These are phyloP conservation scores for Agrochola lota DNA, from an alignment of 2,888 invertebrate species.

Conservation along the genomic window DNA sequence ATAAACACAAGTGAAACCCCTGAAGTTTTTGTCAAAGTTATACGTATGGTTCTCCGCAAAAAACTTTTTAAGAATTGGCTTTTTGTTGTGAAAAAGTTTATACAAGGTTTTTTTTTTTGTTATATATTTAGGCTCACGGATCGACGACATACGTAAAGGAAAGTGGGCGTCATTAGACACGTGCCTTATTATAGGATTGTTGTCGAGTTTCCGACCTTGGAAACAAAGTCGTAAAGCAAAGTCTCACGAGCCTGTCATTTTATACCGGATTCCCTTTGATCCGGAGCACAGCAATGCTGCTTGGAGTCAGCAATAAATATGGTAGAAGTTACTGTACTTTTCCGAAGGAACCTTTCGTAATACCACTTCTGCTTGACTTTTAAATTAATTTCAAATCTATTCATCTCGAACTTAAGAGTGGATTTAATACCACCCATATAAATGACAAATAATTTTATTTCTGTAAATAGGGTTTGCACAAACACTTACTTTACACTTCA, in stretches of 20 bases:
- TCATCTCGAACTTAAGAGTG: background rate
- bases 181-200: background rate
- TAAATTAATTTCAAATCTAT: background rate
- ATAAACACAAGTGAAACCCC: slow-evolving; percentile 21
- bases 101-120: background rate
- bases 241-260: background rate
- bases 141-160: background rate
- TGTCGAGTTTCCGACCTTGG: background rate
- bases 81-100: slow-evolving; percentile 2
- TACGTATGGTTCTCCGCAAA: background rate
- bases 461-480: too few species aligned
- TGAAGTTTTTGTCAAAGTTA: slow-evolving; percentile 18
- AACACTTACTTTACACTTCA: too few species aligned
- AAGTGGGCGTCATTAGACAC: background rate
- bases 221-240: background rate
- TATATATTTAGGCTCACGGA: background rate
- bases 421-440: too few species aligned
- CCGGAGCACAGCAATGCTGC: too few species aligned
- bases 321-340: background rate
- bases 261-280: background rate
- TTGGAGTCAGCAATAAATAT: background rate
- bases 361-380: background rate
- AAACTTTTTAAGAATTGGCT: slow-evolving; percentile 1
- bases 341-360: background rate
- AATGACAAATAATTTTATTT: too few species aligned